Conservation (phyloP, 2,888 invertebrate species). For the Omphaloscelis lunosa region DNA sequence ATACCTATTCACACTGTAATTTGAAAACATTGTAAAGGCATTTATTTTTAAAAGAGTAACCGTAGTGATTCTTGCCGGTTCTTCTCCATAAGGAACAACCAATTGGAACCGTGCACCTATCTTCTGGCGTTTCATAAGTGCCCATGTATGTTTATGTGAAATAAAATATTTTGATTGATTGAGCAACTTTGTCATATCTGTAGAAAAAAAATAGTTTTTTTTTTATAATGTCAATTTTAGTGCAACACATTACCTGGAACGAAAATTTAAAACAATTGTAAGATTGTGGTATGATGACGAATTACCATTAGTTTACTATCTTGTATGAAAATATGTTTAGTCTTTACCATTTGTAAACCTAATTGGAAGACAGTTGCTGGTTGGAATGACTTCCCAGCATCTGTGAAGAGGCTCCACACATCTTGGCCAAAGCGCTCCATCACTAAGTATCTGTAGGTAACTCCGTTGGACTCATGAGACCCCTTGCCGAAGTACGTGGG, state of each 20-base stretch:
- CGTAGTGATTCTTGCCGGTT: no score
- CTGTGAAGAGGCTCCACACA: slow-evolving; percentile 94
- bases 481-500: slow-evolving; percentile 96
- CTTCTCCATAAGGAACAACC: no score
- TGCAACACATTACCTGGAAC: no score
- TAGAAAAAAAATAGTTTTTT: neutral
- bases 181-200: slow-evolving; percentile 1
- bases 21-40: no score
- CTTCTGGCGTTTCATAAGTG: no score
- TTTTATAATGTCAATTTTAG: neutral
- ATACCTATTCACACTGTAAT: no score
- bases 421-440: slow-evolving; percentile 97
- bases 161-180: no score
- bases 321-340: neutral
- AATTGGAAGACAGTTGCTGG: slow-evolving; percentile 94
- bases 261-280: neutral
- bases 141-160: no score
- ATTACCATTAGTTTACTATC: neutral
- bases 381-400: slow-evolving; percentile 93
- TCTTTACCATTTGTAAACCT: slow-evolving; percentile 94
- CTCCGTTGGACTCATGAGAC: slow-evolving; percentile 93
- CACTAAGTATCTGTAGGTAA: slow-evolving; percentile 96
- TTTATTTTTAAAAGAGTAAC: no score
- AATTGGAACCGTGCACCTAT: no score
- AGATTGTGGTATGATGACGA: neutral